These are phyloP conservation scores for Gobiocypris rarus DNA, from an alignment of 2,113 vertebrate genomes.

Conservation along the genomic window DNA sequence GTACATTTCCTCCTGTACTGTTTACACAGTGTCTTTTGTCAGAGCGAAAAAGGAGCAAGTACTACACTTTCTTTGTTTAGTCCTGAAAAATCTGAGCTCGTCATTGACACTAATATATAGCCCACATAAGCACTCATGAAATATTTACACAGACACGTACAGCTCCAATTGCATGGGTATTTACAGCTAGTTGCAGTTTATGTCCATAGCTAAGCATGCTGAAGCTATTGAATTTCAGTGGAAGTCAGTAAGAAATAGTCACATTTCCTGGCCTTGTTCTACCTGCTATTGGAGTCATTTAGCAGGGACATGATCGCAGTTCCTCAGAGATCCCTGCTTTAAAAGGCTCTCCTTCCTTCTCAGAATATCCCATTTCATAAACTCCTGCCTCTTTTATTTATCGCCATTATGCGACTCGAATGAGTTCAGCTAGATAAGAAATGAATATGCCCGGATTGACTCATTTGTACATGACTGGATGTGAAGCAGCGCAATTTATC, in stretches of 20 bases:
- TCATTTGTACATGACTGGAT: constrained; percentile 73
- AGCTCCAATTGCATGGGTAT: constrained; percentile 27
- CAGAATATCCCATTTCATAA: constrained; percentile 35
- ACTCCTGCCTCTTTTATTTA: constrained; percentile 47
- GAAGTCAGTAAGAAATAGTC: background rate
- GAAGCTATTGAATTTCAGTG: background rate
- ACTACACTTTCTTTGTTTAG: background rate
- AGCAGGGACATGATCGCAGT: constrained; percentile 33
- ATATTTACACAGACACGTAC: constrained; percentile 4
- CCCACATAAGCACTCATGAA: constrained; percentile 6
- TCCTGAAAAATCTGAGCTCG: background rate
- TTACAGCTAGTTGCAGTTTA: constrained; percentile 18
- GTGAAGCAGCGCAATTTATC: constrained; percentile 71
- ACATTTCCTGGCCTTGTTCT: background rate
- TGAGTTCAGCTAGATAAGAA: constrained; percentile 67
- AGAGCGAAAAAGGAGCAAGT: background rate
- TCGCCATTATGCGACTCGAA: constrained; percentile 62
- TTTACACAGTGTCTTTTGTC: background rate
- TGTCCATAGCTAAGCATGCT: background rate
- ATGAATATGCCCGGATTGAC: constrained; percentile 67
- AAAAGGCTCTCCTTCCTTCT: constrained; percentile 29
- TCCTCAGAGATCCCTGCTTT: constrained; percentile 28
- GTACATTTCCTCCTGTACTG: background rate
- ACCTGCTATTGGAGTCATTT: constrained; percentile 21
- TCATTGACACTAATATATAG: background rate